A percentile compares a stretch with the other conserved stretches of the same genome.
These are phyloP conservation scores for Lontra canadensis DNA, from an alignment of 2,113 vertebrate genomes.

Conservation along the genomic window DNA sequence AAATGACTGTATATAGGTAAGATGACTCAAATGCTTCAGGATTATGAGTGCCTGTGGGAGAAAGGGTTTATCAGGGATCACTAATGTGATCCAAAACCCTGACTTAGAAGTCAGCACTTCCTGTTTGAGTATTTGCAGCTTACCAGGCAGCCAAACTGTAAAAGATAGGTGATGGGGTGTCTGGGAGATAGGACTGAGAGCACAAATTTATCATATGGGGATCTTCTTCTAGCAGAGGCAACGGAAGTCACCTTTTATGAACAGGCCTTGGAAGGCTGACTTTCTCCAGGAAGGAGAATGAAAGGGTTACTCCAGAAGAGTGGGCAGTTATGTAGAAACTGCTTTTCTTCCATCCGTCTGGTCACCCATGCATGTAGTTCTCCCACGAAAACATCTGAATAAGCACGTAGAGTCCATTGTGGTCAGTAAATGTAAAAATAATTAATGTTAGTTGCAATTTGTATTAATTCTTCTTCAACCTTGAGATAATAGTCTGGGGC, in stretches of 20 bases:
- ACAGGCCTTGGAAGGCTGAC: not conserved
- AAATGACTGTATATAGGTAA: not conserved
- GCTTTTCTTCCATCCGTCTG: not conserved
- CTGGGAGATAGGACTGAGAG: not conserved
- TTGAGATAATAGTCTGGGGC: not conserved
- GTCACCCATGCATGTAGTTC: not conserved
- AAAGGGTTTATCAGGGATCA: not conserved
- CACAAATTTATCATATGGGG: not conserved
- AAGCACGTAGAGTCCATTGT: not conserved
- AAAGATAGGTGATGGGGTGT: not conserved
- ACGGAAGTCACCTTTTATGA: not conserved
- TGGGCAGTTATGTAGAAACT: not conserved
- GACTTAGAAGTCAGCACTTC: not conserved
- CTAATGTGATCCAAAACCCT: not conserved
- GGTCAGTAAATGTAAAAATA: slow-evolving; percentile 35
- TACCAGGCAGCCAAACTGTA: not conserved
- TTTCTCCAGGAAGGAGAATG: not conserved
- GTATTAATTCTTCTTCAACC: not conserved
- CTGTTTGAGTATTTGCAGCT: not conserved
- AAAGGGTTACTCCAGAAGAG: not conserved
- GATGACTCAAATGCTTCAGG: not conserved
- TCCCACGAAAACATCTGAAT: not conserved
- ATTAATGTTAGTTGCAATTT: not conserved
- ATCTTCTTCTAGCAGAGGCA: not conserved
- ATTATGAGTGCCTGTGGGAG: not conserved